These are phyloP conservation scores for Sylvia atricapilla DNA, from an alignment of 2,113 vertebrate genomes.

Conservation along the genomic window DNA sequence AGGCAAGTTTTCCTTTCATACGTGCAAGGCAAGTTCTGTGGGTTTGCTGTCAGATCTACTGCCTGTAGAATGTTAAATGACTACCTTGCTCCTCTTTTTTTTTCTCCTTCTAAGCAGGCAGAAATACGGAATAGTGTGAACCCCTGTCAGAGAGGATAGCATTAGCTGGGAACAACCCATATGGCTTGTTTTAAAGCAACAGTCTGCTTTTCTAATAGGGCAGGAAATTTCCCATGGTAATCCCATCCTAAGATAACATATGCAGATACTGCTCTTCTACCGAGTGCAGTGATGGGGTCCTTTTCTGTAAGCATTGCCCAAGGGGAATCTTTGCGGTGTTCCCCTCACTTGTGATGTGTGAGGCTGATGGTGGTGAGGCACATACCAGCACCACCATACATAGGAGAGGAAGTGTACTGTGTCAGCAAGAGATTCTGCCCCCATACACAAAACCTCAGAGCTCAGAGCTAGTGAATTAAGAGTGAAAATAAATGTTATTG, in stretches of 20 bases:
- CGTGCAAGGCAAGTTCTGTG: background rate
- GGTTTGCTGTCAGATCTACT: background rate
- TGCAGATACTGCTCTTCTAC: background rate
- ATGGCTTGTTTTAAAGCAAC: background rate
- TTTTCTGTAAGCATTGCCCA: background rate
- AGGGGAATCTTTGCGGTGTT: background rate
- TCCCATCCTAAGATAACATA: background rate
- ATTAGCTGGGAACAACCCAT: background rate
- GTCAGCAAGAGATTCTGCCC: background rate
- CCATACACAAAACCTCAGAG: background rate
- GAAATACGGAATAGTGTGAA: background rate
- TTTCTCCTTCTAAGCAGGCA: background rate
- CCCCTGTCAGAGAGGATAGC: background rate
- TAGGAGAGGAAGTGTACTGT: background rate
- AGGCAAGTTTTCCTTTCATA: background rate
- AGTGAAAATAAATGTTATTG: background rate
- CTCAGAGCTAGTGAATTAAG: background rate
- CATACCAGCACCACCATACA: fast-evolving
- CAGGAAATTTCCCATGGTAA: background rate
- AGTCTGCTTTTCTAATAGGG: background rate
- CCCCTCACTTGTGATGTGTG: fast-evolving
- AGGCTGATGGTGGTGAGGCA: background rate
- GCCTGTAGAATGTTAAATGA: background rate
- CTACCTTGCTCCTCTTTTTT: background rate
- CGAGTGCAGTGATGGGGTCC: background rate